Conservation (phyloP, 2,888 invertebrate species). For the Habrosyne pyritoides region DNA sequence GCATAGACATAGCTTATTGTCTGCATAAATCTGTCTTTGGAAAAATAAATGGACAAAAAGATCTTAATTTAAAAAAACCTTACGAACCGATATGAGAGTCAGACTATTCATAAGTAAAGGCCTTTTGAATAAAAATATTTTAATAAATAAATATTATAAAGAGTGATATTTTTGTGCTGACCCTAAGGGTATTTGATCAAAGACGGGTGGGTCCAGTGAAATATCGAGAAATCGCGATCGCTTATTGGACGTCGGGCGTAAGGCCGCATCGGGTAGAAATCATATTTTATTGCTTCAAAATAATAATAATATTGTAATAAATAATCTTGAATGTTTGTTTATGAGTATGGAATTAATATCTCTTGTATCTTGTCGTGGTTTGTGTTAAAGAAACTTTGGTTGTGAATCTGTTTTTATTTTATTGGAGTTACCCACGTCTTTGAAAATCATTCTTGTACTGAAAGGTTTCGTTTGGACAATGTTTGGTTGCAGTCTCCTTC, state of each 20-base stretch:
- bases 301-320: constrained; percentile 35
- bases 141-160: neutral
- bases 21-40: too few relatives aligned
- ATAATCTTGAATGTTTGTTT: constrained; percentile 4
- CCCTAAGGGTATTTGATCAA: constrained; percentile 32
- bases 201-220: constrained; percentile 26
- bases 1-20: too few relatives aligned
- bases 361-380: neutral
- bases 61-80: too few relatives aligned
- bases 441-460: too few relatives aligned
- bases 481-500: too few relatives aligned
- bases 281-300: constrained; percentile 45
- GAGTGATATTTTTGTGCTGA: constrained; percentile 26
- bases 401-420: too few relatives aligned
- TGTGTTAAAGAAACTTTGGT: neutral
- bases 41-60: too few relatives aligned
- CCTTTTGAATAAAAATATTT: too few relatives aligned
- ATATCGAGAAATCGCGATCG: constrained; percentile 36
- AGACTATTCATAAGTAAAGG: too few relatives aligned
- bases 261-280: constrained; percentile 27
- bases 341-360: neutral
- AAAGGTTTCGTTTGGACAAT: too few relatives aligned
- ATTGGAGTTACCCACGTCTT: too few relatives aligned
- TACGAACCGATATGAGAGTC: too few relatives aligned
- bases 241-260: constrained; percentile 41